Conservation (phyloP, 2,113 vertebrate genomes). For the Microtus richardsoni region DNA sequence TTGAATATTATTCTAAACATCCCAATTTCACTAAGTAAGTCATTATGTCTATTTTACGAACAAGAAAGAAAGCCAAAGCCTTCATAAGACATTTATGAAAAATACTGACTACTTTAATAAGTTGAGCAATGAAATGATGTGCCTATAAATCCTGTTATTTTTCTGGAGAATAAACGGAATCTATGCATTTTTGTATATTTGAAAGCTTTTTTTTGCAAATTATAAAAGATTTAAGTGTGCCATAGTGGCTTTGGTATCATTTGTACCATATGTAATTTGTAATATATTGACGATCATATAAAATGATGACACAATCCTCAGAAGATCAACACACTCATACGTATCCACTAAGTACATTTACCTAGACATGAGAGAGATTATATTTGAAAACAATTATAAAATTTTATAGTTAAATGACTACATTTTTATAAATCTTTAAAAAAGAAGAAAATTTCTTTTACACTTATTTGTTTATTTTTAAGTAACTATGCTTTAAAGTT, state of each 20-base stretch:
- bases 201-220: constrained; percentile 37
- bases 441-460: constrained; percentile 7
- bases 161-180: background rate
- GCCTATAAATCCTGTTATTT: background rate
- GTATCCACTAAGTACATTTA: background rate
- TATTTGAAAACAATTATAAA: constrained; percentile 27
- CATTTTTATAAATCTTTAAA: constrained; percentile 30
- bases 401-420: background rate
- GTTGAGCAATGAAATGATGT: background rate
- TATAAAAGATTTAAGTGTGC: background rate
- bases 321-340: background rate
- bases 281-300: background rate
- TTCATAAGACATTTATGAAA: background rate
- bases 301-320: background rate
- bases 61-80: background rate
- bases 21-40: constrained; percentile 33
- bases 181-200: background rate
- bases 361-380: background rate
- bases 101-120: background rate
- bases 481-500: constrained; percentile 23
- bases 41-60: constrained; percentile 10
- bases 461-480: constrained; percentile 21
- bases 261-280: constrained; percentile 13
- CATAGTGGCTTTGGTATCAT: background rate
- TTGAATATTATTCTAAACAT: background rate